phyloP scores from a whole-genome alignment of 2,113 vertebrate species.

The Uropsilus gracilis region DNA sequence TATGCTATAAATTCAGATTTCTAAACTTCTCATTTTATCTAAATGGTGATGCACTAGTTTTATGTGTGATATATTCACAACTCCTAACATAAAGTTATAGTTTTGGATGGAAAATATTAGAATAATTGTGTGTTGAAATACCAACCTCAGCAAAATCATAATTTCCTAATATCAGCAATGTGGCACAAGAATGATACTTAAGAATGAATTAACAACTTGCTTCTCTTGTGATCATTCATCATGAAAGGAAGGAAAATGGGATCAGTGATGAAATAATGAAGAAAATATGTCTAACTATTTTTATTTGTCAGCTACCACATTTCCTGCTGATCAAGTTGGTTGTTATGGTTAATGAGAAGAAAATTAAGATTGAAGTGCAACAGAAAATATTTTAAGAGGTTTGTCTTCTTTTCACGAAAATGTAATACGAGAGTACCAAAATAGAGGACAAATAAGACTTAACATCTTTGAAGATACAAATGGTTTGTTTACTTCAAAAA shows the following conservation, averaged over 20 bases:
- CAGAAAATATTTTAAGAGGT: neutral
- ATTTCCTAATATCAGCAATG: conserved; percentile 62
- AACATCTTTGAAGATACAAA: neutral
- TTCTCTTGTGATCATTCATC: conserved; percentile 29
- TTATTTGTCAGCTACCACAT: conserved; percentile 38
- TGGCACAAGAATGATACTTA: conserved; percentile 30
- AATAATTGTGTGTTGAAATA: conserved; percentile 62
- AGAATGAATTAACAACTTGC: conserved; percentile 56
- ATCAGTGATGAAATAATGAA: neutral
- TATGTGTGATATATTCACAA: neutral
- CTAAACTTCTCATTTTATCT: conserved; percentile 2
- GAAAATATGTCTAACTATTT: conserved; percentile 45
- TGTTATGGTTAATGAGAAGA: conserved; percentile 62
- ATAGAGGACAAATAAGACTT: conserved; percentile 14
- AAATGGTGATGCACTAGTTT: neutral
- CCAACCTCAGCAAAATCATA: conserved; percentile 32
- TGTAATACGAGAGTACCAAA: neutral
- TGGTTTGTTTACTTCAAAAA: conserved; percentile 34
- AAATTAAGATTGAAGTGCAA: conserved; percentile 51
- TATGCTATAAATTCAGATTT: conserved; percentile 38
- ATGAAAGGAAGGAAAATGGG: neutral
- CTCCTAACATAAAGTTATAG: neutral
- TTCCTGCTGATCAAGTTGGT: conserved; percentile 60
- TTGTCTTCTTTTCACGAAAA: conserved; percentile 27
- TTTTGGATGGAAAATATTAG: neutral